Conservation (phyloP, 2,113 vertebrate species). For the Sylvia atricapilla region DNA sequence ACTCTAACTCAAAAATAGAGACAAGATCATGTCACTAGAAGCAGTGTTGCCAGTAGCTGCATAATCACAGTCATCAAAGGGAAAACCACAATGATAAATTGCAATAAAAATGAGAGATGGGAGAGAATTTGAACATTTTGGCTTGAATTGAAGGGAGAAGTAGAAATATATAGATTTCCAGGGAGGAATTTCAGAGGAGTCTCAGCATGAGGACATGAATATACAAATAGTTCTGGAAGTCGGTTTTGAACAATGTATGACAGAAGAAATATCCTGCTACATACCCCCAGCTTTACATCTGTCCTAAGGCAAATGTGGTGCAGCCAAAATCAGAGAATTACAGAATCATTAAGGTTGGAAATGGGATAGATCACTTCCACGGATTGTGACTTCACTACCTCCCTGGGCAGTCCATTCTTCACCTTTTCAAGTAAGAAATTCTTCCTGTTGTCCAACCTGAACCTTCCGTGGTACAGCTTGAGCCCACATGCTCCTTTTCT, state of each 20-base stretch:
- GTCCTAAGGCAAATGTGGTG: background rate
- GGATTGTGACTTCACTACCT: background rate
- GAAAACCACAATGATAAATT: background rate
- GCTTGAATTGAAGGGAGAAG: background rate
- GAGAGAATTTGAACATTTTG: background rate
- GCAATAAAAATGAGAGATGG: background rate
- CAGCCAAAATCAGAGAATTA: background rate
- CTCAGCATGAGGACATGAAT: background rate
- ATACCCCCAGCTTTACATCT: background rate
- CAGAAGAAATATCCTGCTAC: background rate
- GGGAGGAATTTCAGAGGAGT: background rate
- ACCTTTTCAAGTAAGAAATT: background rate
- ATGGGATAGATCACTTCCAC: background rate
- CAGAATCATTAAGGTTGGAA: background rate
- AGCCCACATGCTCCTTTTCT: background rate
- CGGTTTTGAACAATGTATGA: background rate
- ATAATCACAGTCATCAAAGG: background rate
- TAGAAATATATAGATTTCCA: background rate
- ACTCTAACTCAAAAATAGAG: background rate
- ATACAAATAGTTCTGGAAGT: background rate
- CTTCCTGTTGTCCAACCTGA: background rate
- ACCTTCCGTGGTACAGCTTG: background rate
- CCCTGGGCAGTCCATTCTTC: background rate
- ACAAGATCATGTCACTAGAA: background rate
- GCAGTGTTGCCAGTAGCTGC: background rate